Base-by-base conservation (phyloP, 2,797 vertebrate species). In the Neopelma chrysocephalum region DNA sequence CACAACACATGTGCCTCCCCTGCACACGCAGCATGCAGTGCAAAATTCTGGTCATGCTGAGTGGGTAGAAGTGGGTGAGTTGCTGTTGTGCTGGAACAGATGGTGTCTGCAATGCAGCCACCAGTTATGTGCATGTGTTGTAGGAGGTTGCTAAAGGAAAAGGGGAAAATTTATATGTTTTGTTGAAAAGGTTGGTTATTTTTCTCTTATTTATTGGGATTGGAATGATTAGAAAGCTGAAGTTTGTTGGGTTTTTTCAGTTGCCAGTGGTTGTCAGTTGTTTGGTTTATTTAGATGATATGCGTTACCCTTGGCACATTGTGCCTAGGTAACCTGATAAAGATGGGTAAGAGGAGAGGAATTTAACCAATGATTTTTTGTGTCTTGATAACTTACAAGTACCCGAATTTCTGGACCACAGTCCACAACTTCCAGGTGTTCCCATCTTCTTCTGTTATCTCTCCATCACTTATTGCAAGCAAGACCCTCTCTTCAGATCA, bases 61-160 rank as follows among this genome's bases (percentile, higher is more conserved):
- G 95, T 94, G 94, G 94, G 95, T 38, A 91, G 96, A 82, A 92
- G 95, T 96, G 95, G 95, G 94, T 84, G 95, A 94, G 85, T 88
- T 82, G 89, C 89, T 91, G 95, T 76, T 95, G 80, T 89, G 94
- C 87, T 94, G 90, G 87, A 96, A 76, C 96, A 97, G 96, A 96
- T 96, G 95, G 95, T 3, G 95, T 96, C 95, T 96, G 89, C 91
- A 89, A 12, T 87, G 87, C 91, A 95, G 96, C 94, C 94, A 80
- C 91, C 73, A 50, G 89, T 57, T 95, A 65, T 9, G 54, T 68
- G 70, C 73, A 8, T 88, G 91, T 70, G 61, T 60, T 94, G 95
- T 94, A 90, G 96, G 94, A 94, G 96, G 93, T 32, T 95, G 89
- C 87, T 95, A 89, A 94, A 94, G 85, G 85, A 75, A 79, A 95